Conservation (phyloP, 2,888 invertebrate genomes). For the Meteorus cinctellus region DNA sequence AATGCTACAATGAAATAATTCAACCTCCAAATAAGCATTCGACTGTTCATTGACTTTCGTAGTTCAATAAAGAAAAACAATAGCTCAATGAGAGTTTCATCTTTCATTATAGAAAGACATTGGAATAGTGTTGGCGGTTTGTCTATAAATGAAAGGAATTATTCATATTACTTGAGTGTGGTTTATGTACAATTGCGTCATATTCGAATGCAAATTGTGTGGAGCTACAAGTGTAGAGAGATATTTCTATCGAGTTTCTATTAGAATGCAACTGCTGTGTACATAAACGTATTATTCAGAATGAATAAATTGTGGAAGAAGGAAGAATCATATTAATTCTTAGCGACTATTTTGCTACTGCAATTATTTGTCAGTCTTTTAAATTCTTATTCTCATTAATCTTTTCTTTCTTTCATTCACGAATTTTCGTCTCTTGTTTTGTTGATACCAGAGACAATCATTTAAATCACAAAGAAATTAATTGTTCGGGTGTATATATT, state of each 20-base stretch:
- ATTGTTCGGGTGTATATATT: slow-evolving; percentile 11
- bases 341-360: too few species aligned
- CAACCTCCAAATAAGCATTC: slow-evolving; percentile 2
- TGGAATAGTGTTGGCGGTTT: neutral
- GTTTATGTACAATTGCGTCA: neutral
- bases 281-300: too few species aligned
- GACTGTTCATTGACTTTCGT: slow-evolving; percentile 2
- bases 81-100: neutral
- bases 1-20: slow-evolving; percentile 8
- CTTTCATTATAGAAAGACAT: neutral
- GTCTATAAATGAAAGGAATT: slow-evolving; percentile 54
- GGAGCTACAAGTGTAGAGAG: neutral
- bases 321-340: too few species aligned
- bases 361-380: too few species aligned
- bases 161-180: neutral
- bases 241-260: too few species aligned
- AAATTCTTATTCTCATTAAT: neutral
- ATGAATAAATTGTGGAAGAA: too few species aligned
- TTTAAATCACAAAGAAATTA: slow-evolving; percentile 13
- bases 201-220: neutral
- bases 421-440: neutral
- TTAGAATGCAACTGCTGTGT: too few species aligned
- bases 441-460: neutral
- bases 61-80: slow-evolving; percentile 36
- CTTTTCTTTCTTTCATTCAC: neutral